Evolutionary conservation across 2,113 vertebrate species (phyloP), one percentile per base, ranked within the genome.

Genomic region (Centropristis striata): DNA sequence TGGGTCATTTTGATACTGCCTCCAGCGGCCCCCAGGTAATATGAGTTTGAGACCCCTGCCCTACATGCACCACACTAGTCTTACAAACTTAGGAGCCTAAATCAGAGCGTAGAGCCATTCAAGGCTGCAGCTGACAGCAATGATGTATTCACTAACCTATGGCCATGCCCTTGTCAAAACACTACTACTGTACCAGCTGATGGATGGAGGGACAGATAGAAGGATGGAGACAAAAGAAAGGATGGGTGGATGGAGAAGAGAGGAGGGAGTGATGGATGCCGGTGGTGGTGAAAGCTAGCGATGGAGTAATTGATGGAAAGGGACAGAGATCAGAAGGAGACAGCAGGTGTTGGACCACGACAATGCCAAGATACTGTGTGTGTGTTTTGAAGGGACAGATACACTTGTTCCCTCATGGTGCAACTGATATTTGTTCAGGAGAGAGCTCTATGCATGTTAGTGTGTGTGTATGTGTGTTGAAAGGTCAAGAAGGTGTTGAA

Each of bases 141-240:
- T 88, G 89, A 90, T 88, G 70, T 55, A 90, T 85, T 18, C 41
- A 20, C 27, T 28, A 61, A 79, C 55, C 83, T 67, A 55, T 28
- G 76, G 75, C 84, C 69, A 58, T 91, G 91, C 91, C 91, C 92
- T 93, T 92, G 91, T 93, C 92, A 88, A 75, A 85, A 87, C 81
- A 75, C 36, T 12, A 75, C 50, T 54, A 75, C 71, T 74, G 80
- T 75, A 81, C 51, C 37, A n/a, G 10, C 80, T 87, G 91, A 91
- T 90, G 83, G 83, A 92, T 84, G 67, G 70, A 80, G 51, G 32
- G 70, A 83, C 39, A 47, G 67, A 63, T 5, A 63, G 79, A 76
- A 72, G 53, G 79, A 82, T 58, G 71, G 64, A 86, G 74, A 79
- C 61, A 80, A 80, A 81, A 81, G 71, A 46, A 85, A 86, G 59